Percentiles rank a stretch among this genome's conserved stretches.
These are phyloP conservation scores for Dryobates pubescens DNA, from an alignment of 2,797 vertebrate genomes.

Conservation along the genomic window DNA sequence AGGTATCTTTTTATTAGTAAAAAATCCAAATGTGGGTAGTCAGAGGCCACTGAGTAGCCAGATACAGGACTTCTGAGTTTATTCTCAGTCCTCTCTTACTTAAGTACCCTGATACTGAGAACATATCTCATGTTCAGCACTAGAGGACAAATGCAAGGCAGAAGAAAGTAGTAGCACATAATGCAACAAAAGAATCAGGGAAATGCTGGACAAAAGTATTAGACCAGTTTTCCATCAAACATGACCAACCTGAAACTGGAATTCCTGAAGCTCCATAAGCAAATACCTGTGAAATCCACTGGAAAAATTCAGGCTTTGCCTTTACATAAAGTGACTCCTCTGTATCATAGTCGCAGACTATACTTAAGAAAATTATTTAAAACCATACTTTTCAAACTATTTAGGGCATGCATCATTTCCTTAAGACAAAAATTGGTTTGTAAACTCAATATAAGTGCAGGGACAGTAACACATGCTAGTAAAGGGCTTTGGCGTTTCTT, in stretches of 20 bases:
- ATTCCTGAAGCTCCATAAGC: not conserved
- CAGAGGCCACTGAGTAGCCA: not conserved
- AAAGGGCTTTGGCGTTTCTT: not conserved
- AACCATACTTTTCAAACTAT: not conserved
- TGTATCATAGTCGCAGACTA: not conserved
- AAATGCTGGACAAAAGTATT: not conserved
- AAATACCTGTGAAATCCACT: not conserved
- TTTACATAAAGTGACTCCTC: not conserved
- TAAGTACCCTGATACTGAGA: not conserved
- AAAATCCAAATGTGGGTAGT: not conserved
- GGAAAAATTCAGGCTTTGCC: not conserved
- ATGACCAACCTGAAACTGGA: not conserved
- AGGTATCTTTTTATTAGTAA: not conserved
- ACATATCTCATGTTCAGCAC: not conserved
- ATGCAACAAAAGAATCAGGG: not conserved
- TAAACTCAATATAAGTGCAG: not conserved
- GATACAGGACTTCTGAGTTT: not conserved
- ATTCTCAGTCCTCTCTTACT: not conserved
- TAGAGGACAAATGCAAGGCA: not conserved
- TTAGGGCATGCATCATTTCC: not conserved
- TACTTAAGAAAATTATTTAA: not conserved
- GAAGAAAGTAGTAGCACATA: not conserved
- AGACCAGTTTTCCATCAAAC: not conserved
- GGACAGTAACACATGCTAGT: not conserved
- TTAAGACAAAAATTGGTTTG: not conserved